A percentile compares a stretch with the other conserved stretches of the same genome.
These are phyloP conservation scores for Peucedramus taeniatus DNA, from an alignment of 2,113 vertebrate genomes.

Conservation along the genomic window DNA sequence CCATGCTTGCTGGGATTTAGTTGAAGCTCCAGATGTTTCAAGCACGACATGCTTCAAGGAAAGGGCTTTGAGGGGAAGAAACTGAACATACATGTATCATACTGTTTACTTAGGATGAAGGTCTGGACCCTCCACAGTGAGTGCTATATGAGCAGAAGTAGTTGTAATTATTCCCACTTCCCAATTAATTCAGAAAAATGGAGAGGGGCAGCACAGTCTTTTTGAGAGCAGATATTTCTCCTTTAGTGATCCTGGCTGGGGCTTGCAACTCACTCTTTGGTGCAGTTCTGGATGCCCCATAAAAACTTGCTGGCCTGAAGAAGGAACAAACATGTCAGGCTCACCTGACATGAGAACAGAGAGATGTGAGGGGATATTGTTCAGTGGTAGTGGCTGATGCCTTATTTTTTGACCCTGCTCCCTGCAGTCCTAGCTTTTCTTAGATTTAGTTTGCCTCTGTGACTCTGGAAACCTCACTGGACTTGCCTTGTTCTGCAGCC, in stretches of 20 bases:
- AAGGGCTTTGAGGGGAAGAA: neutral
- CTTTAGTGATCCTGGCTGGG: neutral
- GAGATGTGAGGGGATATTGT: neutral
- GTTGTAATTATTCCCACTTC: neutral
- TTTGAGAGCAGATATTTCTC: neutral
- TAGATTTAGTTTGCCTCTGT: neutral
- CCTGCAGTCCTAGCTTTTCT: neutral
- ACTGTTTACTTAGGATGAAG: neutral
- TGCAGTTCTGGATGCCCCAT: neutral
- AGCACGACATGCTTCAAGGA: neutral
- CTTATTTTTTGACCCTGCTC: neutral
- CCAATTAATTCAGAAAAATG: neutral
- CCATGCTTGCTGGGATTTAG: neutral
- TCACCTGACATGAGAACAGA: neutral
- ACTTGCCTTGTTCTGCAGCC: neutral
- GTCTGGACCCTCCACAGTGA: neutral
- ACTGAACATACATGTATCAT: neutral
- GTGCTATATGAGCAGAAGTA: neutral
- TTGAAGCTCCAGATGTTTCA: neutral
- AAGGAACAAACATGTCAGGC: neutral
- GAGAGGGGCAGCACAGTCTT: accelerated
- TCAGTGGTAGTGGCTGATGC: neutral
- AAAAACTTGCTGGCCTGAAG: neutral
- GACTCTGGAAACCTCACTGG: neutral
- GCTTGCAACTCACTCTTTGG: neutral